Percentiles rank a stretch among this genome's conserved stretches.
phyloP scores from a whole-genome alignment of 2,888 invertebrate genomes.

The Aspidiotus destructor region DNA sequence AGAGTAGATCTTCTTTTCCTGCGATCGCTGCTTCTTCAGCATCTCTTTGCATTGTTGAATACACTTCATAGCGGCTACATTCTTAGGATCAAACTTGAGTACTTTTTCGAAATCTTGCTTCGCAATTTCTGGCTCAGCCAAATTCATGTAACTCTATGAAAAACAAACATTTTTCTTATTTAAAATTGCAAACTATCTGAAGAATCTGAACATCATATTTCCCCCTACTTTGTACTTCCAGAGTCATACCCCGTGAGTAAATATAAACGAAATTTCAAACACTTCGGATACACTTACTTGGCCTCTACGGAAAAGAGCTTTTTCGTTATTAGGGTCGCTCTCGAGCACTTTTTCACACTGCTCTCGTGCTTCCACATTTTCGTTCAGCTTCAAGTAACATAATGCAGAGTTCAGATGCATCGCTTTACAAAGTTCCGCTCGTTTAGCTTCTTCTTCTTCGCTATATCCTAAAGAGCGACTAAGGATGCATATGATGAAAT shows the following conservation, averaged over 20 bases:
- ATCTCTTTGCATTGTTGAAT: constrained; percentile 59
- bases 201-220: not conserved
- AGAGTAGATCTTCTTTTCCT: constrained; percentile 78
- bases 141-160: constrained; percentile 54
- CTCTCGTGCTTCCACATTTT: constrained; percentile 60
- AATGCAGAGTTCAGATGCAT: constrained; percentile 72
- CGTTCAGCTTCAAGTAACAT: constrained; percentile 65
- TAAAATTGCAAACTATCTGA: not conserved
- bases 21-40: constrained; percentile 63
- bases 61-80: constrained; percentile 78
- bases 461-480: constrained; percentile 40
- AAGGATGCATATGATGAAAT: constrained; percentile 1
- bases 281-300: constrained; percentile 44
- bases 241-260: no score
- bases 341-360: constrained; percentile 68
- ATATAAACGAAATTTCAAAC: not conserved
- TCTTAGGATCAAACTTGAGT: constrained; percentile 67
- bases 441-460: constrained; percentile 45
- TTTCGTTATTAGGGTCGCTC: constrained; percentile 66
- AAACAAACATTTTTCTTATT: not conserved
- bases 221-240: not conserved
- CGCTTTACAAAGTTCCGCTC: constrained; percentile 54
- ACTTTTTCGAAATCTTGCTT: constrained; percentile 66
- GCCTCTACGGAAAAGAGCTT: constrained; percentile 81
- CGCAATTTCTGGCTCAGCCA: constrained; percentile 70